Conservation (phyloP, 2,113 vertebrate genomes). For the Perca fluviatilis region DNA sequence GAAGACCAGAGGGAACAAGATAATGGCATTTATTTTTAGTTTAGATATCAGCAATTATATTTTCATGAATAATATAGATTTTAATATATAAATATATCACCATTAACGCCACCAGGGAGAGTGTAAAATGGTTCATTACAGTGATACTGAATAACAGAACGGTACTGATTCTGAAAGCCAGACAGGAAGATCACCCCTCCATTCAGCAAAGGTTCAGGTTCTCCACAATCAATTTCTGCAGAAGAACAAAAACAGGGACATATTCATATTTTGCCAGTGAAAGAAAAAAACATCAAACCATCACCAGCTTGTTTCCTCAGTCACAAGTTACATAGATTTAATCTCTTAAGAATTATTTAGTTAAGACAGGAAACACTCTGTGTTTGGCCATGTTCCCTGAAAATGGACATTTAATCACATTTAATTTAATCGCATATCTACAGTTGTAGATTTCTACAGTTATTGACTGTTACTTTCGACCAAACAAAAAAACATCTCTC, state of each 20-base stretch:
- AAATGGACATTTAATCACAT: slow-evolving; percentile 59
- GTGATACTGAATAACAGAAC: slow-evolving; percentile 78
- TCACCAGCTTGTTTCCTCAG: slow-evolving; percentile 83
- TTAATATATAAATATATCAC: slow-evolving; percentile 31
- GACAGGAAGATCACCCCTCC: slow-evolving; percentile 71
- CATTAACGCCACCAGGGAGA: slow-evolving; percentile 29
- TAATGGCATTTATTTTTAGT: too few species aligned
- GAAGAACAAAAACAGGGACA: slow-evolving; percentile 8
- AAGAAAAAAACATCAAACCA: slow-evolving; percentile 54
- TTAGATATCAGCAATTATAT: too few species aligned
- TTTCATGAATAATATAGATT: too few species aligned
- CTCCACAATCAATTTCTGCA: slow-evolving; percentile 83
- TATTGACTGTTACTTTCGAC: too few species aligned
- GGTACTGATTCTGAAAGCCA: slow-evolving; percentile 77
- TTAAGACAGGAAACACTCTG: slow-evolving; percentile 72
- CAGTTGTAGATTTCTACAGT: too few species aligned
- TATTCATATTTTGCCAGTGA: background rate
- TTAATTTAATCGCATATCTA: too few species aligned
- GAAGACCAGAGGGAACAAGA: background rate
- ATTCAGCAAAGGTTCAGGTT: slow-evolving; percentile 73
- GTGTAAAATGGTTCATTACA: slow-evolving; percentile 82
- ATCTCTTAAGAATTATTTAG: slow-evolving; percentile 81
- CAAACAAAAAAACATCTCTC: background rate
- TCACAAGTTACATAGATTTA: slow-evolving; percentile 81
- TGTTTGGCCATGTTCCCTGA: slow-evolving; percentile 67